These are phyloP conservation scores for Trichomycterus rosablanca DNA, from an alignment of 2,113 vertebrate species.

Conservation along the genomic window DNA sequence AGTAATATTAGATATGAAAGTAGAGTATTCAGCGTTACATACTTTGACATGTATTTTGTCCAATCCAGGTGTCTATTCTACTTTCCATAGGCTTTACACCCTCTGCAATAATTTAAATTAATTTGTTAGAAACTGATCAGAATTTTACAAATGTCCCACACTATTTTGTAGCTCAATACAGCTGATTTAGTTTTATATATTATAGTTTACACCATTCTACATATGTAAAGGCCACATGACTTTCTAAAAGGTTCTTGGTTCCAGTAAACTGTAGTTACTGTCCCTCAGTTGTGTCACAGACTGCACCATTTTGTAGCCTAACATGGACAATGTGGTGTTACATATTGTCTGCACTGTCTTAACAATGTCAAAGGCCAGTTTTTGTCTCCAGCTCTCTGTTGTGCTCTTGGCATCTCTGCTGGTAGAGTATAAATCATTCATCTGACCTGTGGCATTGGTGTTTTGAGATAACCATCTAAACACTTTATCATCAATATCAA, in stretches of 20 bases:
- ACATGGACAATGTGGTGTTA: conserved; percentile 63
- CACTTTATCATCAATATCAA: conserved; percentile 64
- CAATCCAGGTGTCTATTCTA: no score
- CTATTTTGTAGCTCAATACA: no score
- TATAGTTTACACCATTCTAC: no score
- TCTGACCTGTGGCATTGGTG: conserved; percentile 61
- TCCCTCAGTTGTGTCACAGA: conserved; percentile 65
- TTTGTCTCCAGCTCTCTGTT: conserved; percentile 70
- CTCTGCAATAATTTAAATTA: no score
- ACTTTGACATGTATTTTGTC: no score
- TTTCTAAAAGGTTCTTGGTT: conserved; percentile 44
- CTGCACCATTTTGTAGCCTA: conserved; percentile 68
- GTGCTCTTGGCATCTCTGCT: conserved; percentile 68
- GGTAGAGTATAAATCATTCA: conserved; percentile 68
- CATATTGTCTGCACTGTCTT: conserved; percentile 67
- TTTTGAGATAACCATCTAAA: conserved; percentile 67
- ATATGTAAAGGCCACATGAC: no score
- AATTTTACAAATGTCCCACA: no score
- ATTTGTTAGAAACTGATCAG: no score
- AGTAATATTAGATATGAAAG: no score
- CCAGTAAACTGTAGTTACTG: conserved; percentile 64
- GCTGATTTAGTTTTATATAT: no score
- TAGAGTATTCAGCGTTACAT: no score
- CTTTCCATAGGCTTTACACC: no score
- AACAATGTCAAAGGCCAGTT: conserved; percentile 66